Base-by-base conservation (phyloP, 2,888 invertebrate species). In the Drosophila mayaguana region DNA sequence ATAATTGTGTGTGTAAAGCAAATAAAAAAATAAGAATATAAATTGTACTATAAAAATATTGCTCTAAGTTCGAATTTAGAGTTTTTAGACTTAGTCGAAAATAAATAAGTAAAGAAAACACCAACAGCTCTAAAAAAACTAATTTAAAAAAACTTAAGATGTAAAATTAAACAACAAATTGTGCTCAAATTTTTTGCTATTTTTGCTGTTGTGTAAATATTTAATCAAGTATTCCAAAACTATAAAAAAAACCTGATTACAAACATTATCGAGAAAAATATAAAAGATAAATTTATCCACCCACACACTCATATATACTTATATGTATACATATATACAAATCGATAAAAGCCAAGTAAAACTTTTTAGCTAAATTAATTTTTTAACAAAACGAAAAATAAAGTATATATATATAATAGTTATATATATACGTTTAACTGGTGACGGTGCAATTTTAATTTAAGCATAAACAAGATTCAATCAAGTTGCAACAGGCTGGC, bases 381-480 rank as follows among this genome's bases (percentile, higher is more conserved):
- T 85, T 77, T 66, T 71, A 68, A 75, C 59, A 69, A 55, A 63
- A 71, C 67, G 63, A 59, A 64, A 77, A 77, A 72, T 67, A 78
- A 55, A 48, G 18, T 60, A 40, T 68, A 75, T 63, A 70, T 69
- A 64, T 69, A 72, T 71, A 75, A 72, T 53, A 63, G 74, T 72
- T n/a, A 45, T 57, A 56, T 66, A 74, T 80, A 70, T 74, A 72
- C 53, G 61, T 55, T 78, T 75, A 84, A 86, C 81, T 86, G 90
- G 90, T 90, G 90, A 90, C 82, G 90, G 88, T 89, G 90, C 88
- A 90, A 89, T 85, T 87, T 87, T 88, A 88, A 82, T 88, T 89
- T 86, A 82, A 83, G 78, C 64, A 73, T 80, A 63, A 75, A 68
- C 54, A 63, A 63, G 66, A 78, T 71, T 75, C 75, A 80, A 75